Evolutionary conservation across 2,888 invertebrate species (phyloP), one percentile per base, ranked within the genome.

Genomic region (Brachylomia viminalis): DNA sequence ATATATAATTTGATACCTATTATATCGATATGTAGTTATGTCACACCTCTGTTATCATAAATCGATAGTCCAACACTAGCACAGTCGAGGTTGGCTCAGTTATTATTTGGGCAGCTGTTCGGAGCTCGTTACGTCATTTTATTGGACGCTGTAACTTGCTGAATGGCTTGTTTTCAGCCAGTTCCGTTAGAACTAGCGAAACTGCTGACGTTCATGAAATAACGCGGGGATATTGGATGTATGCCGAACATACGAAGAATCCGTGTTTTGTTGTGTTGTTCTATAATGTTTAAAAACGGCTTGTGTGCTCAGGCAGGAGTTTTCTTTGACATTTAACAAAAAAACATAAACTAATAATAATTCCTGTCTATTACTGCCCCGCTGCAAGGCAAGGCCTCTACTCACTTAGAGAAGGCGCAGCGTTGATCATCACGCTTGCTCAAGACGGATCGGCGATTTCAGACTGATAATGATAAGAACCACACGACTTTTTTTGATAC

Each of bases 91-190:
- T 83, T 81, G 77, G 82, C 77, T 77, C 83, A 69, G 77, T 85
- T 83, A 83, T 81, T 67, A 62, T 75, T 73, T 52, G 62, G 81
- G 64, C 67, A 70, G 75, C 70, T 62, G 84, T 58, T 58, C 56
- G 59, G 56, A 45, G 38, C 82, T 61, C 84, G 75, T 72, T 68
- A 71, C 85, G 66, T 61, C 68, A 61, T 68, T 59, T 73, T 72
- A 80, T 70, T 64, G 72, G 56, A 23, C 62, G 67, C 75, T 65
- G 56, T 73, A 65, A 76, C 85, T 61, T 49, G 75, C 81, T 75
- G 75, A 80, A 75, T 75, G 42, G 72, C 27, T 68, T 73, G 76
- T 81, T 76, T 72, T 68, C 71, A 82, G 82, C 68, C 58, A 61
- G 72, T 59, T 64, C 45, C 45, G 73, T 45, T 52, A 65, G 61